Base-by-base conservation (phyloP, 1,140 invertebrate genomes). In the Gryllus bimaculatus region DNA sequence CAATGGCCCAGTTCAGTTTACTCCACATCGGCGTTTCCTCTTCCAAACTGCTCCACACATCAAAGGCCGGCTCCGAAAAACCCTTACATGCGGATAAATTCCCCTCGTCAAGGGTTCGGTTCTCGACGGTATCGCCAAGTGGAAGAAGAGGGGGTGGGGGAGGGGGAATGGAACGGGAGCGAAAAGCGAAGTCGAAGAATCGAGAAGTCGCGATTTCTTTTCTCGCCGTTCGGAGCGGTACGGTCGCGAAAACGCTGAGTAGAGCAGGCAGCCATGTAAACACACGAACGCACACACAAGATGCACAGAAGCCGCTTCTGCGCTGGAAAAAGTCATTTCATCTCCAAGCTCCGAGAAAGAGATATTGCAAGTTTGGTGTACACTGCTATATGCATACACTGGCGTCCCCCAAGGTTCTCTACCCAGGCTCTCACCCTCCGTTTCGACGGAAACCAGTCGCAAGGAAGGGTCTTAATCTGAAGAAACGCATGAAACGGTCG, bases 111-210 rank as follows among this genome's bases (percentile, higher is more conserved):
- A 66, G 54, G 10, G 10, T 66, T 13, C 54, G 54, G 54, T 66
- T 3, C 26, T 39, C 54, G 54, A 66, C 18, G 54, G 54, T 66
- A 66, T 66, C 26, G 26, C 26, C 26, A 7, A 66, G 10, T 13
- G 10, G 54, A 66, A 66, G 54, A 66, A 66, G 54, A 66, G 54
- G 54, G 54, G 8, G 49, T 54, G 49, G 49, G 8, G 54, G 54
- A 66, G 7, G 54, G 54, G 54, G 10, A 66, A 18, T 10, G 54
- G 54, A 18, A 66, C 18, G 54, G 18, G 26, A 39, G 26, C 26
- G 54, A 66, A 66, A 66, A 66, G 54, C 54, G 54, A 66, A 66
- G 54, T 66, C 54, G 54, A 66, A 66, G 54, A 66, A 66, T 66
- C 18, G 54, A 66, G 7, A 13, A 10, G 54, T 18, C 18, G 54